phyloP scores from a whole-genome alignment of 2,888 invertebrate species.

The Amiota minor region DNA sequence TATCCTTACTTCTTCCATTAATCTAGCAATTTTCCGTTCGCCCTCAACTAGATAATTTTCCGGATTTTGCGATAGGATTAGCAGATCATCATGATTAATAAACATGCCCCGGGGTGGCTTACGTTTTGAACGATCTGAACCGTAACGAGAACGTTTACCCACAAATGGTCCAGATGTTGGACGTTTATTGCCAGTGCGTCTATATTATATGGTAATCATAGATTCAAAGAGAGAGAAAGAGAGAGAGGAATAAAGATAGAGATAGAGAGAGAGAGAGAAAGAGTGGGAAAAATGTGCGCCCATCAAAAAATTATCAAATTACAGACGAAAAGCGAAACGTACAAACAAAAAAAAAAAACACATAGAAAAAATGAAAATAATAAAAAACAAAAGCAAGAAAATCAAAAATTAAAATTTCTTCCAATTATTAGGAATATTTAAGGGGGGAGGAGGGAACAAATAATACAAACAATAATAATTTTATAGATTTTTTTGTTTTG shows the following conservation, averaged over 20 bases:
- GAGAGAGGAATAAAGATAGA: neutral
- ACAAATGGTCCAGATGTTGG: conserved; percentile 81
- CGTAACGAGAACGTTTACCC: conserved; percentile 66
- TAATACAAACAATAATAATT: conserved; percentile 16
- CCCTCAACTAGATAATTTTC: conserved; percentile 91
- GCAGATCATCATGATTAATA: conserved; percentile 97
- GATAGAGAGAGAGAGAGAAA: conserved; percentile 40
- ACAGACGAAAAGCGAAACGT: neutral
- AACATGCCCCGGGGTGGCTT: conserved; percentile 97
- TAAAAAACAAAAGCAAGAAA: conserved; percentile 1
- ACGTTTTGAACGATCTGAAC: conserved; percentile 79
- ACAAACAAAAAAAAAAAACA: neutral
- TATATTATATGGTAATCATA: conserved; percentile 61
- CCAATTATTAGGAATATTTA: neutral
- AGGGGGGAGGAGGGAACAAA: neutral
- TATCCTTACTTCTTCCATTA: conserved; percentile 94
- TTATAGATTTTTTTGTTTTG: conserved; percentile 16
- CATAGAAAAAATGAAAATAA: neutral
- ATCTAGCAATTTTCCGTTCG: conserved; percentile 93
- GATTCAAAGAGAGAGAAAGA: conserved; percentile 29
- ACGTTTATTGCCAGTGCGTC: conserved; percentile 86
- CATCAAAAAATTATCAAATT: conserved; percentile 39
- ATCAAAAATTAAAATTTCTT: conserved; percentile 10
- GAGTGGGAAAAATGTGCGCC: conserved; percentile 55
- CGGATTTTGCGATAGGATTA: conserved; percentile 83